Evolutionary conservation across 64 coral and sea anemone genomes (phyloP), one percentile per base, ranked within the genome.

Genomic region (Porites lutea): DNA sequence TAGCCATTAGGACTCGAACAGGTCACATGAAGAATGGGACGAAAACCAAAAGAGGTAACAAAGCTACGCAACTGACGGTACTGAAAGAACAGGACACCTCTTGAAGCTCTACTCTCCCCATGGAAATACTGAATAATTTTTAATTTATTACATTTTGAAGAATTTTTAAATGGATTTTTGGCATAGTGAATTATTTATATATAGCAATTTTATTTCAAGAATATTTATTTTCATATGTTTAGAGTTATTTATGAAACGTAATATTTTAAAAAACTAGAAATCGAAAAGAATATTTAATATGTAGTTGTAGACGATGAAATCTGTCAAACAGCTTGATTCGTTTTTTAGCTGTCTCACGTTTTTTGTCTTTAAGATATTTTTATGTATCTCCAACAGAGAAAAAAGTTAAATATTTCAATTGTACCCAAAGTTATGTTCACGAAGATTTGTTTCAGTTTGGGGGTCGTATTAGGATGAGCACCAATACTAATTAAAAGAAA

Each of bases 11-110:
- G 20, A 84, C 27, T 37, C 27, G 69, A 20, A 84, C 64, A 5
- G 81, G 81, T 19, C 81, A 84, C 9, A 52, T 84, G 61, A 84
- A 84, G 52, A 84, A 84, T 69, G 81, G 81, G 48, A 84, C 18
- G 10, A 65, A 52, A 51, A 84, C 62, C 15, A n/a, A 8, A 13
- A 5, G 81, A 52, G 16, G 69, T 22, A 46, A 84, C 59, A 84
- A 47, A 20, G 52, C 63, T 20, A 66, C 81, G 16, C 18, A 68
- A 2, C 46, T 84, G 21, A 66, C 81, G 8, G 62, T 84, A 18
- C 67, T 69, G 2, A 44, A 16, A n/a, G 63, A 6, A 4, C 21
- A 63, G 51, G 81, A 68, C 67, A 84, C 63, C 20, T 68, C 19
- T 68, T 69, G 23, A 84, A 69, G 61, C 18, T 50, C 6, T 44